Evolutionary conservation across 2,888 invertebrate genomes (phyloP).

Genomic region (Podabrus alpinus): DNA sequence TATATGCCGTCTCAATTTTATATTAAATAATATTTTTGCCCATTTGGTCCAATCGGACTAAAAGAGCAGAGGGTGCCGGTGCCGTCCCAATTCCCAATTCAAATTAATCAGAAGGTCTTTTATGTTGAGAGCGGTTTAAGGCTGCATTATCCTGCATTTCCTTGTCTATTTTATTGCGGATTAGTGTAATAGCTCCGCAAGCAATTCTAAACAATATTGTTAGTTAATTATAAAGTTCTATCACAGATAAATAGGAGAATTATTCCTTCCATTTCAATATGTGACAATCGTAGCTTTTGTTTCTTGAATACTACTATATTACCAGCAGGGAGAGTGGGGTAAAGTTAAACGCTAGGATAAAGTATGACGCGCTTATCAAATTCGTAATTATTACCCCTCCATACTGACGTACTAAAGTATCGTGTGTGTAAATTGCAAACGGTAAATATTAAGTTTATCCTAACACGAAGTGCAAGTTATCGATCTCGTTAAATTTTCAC

Average conservation of each 20-base stretch:
- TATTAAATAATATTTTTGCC: neutral
- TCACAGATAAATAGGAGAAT: neutral
- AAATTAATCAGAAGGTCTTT: neutral
- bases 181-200: neutral
- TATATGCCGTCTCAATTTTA: neutral
- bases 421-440: too few species aligned
- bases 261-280: neutral
- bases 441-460: too few species aligned
- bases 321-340: neutral
- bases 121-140: neutral
- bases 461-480: too few species aligned
- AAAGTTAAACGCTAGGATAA: neutral
- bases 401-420: too few species aligned
- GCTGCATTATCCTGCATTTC: neutral
- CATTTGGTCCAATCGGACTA: neutral
- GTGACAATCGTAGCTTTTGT: neutral
- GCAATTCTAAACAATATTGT: neutral
- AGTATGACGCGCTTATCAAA: too few species aligned
- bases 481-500: too few species aligned
- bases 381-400: too few species aligned
- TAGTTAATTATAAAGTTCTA: neutral
- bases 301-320: neutral
- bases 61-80: neutral
- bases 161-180: neutral
- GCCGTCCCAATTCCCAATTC: neutral